Evolutionary conservation across 2,797 vertebrate genomes (phyloP).

Genomic region (Xenentodon cancila): DNA sequence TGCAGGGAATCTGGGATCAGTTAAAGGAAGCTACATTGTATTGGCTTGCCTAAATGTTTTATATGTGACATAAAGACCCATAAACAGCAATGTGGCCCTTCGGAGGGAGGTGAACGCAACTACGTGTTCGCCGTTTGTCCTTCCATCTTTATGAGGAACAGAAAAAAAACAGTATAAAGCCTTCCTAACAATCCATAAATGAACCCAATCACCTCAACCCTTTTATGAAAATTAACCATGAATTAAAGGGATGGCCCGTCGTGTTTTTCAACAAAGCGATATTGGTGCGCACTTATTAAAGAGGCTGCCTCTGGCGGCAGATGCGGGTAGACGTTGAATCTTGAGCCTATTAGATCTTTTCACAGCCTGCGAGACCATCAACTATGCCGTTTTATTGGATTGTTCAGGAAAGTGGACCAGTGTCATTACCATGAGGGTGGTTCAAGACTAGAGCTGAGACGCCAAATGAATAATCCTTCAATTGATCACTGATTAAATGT

Average conservation of each 20-base stretch:
- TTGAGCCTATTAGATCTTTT: slow-evolving; percentile 43
- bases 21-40: slow-evolving; percentile 67
- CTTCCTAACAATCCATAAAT: slow-evolving; percentile 9
- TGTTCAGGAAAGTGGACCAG: slow-evolving; percentile 15
- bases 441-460: slow-evolving; percentile 5
- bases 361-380: slow-evolving; percentile 43
- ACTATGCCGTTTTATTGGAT: slow-evolving; percentile 41
- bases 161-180: slow-evolving; percentile 15
- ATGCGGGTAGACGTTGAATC: slow-evolving; percentile 44
- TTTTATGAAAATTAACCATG: slow-evolving; percentile 13
- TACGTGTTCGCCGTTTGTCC: slow-evolving; percentile 23
- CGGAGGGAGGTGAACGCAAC: slow-evolving; percentile 44
- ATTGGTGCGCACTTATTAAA: slow-evolving; percentile 46
- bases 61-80: slow-evolving; percentile 73
- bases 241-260: slow-evolving; percentile 33
- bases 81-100: slow-evolving; percentile 62
- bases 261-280: slow-evolving; percentile 10
- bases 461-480: slow-evolving; percentile 19
- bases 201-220: slow-evolving; percentile 29
- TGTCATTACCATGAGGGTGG: slow-evolving; percentile 1
- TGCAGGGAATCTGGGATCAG: slow-evolving; percentile 60
- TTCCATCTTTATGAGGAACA: slow-evolving; percentile 25
- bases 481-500: slow-evolving; percentile 13
- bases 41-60: slow-evolving; percentile 70
- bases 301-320: slow-evolving; percentile 31